Conservation (phyloP, 2,113 vertebrate species). For the Choloepus hoffmanni region DNA sequence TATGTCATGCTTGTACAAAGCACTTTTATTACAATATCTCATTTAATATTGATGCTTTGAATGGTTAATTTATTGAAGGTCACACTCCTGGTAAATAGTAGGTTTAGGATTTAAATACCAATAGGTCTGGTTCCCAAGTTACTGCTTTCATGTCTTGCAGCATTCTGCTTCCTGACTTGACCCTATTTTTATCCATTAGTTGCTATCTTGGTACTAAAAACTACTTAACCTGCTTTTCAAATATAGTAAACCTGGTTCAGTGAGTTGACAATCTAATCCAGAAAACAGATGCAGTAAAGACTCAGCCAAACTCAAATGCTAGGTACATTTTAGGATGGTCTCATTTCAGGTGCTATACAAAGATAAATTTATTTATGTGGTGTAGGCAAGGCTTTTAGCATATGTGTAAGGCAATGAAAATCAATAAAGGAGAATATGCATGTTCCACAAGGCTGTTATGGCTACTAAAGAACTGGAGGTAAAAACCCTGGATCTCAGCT, state of each 20-base stretch:
- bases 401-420: neutral
- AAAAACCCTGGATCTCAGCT: neutral
- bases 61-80: neutral
- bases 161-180: neutral
- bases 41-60: neutral
- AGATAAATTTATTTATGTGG: neutral
- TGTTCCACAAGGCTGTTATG: neutral
- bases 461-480: neutral
- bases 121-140: neutral
- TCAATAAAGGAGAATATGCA: neutral
- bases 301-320: neutral
- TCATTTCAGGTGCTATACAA: neutral
- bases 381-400: neutral
- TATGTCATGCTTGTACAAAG: neutral
- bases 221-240: neutral
- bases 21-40: conserved; percentile 6
- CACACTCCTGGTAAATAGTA: neutral
- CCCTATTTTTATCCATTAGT: neutral
- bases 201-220: neutral
- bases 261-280: neutral
- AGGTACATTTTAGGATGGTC: neutral
- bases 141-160: neutral
- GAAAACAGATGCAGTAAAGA: neutral
- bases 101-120: neutral
- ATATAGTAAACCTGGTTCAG: conserved; percentile 4